A percentile compares a stretch with the other conserved stretches of the same genome.
Conservation (phyloP, 1,140 invertebrate genomes). For the Saccostrea glomerata region DNA sequence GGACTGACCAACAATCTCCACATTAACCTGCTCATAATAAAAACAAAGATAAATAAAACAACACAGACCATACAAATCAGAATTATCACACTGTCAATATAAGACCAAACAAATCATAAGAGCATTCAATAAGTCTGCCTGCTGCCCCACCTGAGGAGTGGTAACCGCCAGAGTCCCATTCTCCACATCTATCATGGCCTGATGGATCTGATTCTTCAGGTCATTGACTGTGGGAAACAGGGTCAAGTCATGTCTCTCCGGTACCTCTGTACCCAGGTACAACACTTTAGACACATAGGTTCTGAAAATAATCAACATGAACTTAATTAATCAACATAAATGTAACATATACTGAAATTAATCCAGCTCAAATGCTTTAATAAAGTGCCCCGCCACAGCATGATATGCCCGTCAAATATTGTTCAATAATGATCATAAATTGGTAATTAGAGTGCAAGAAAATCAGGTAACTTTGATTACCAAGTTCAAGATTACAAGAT, state of each 20-base stretch:
- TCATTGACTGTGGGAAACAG: constrained; percentile 79
- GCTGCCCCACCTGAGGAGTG: constrained; percentile 62
- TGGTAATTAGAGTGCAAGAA: too few relatives aligned
- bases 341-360: too few relatives aligned
- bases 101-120: too few relatives aligned
- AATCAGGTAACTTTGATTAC: too few relatives aligned
- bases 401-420: too few relatives aligned
- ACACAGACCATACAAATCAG: too few relatives aligned
- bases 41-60: background rate
- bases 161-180: constrained; percentile 72
- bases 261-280: constrained; percentile 67
- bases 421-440: too few relatives aligned
- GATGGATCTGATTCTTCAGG: constrained; percentile 79
- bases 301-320: constrained; percentile 66
- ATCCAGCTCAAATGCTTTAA: too few relatives aligned
- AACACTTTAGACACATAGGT: constrained; percentile 77
- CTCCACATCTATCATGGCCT: constrained; percentile 77
- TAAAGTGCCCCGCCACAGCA: too few relatives aligned
- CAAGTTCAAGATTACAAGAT: too few relatives aligned
- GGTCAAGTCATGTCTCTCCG: constrained; percentile 76
- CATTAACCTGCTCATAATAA: constrained; percentile 64
- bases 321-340: background rate
- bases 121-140: background rate
- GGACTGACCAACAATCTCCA: constrained; percentile 65
- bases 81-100: too few relatives aligned